Percentiles rank a stretch among this genome's conserved stretches.
These are phyloP conservation scores for Montipora capitata DNA, from an alignment of 92 coral and sea anemone genomes.

Conservation along the genomic window DNA sequence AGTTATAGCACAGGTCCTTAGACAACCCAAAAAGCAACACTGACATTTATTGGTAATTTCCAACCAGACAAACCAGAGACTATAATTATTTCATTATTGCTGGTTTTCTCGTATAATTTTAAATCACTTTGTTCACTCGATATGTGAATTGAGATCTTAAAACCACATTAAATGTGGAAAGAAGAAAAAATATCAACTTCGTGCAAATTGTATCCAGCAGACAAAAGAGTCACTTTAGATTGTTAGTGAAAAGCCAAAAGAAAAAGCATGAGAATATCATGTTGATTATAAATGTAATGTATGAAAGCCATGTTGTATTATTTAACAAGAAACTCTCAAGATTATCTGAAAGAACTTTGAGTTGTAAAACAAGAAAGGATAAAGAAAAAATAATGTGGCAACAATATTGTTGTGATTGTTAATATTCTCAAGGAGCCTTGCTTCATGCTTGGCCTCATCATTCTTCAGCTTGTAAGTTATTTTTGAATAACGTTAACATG, in stretches of 20 bases:
- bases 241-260: not conserved
- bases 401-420: too few relatives aligned
- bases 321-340: constrained; percentile 1
- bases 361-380: not conserved
- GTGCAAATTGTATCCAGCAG: not conserved
- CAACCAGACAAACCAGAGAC: too few relatives aligned
- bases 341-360: constrained; percentile 7
- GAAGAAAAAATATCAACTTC: not conserved
- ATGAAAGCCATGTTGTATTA: constrained; percentile 1
- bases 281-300: too few relatives aligned
- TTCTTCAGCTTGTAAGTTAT: constrained; percentile 1
- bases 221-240: not conserved
- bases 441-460: not conserved
- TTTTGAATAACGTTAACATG: not conserved
- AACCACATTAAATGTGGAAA: not conserved
- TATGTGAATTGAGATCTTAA: not conserved
- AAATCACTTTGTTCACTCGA: not conserved
- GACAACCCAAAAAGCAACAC: too few relatives aligned
- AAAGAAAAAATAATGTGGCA: not conserved
- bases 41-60: too few relatives aligned
- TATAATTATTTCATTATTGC: too few relatives aligned
- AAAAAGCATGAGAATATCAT: not conserved
- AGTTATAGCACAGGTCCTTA: too few relatives aligned
- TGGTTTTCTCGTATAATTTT: too few relatives aligned
- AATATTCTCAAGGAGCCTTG: constrained; percentile 17